Base-by-base conservation (phyloP, 2,797 vertebrate species). In the Geotrypetes seraphini region DNA sequence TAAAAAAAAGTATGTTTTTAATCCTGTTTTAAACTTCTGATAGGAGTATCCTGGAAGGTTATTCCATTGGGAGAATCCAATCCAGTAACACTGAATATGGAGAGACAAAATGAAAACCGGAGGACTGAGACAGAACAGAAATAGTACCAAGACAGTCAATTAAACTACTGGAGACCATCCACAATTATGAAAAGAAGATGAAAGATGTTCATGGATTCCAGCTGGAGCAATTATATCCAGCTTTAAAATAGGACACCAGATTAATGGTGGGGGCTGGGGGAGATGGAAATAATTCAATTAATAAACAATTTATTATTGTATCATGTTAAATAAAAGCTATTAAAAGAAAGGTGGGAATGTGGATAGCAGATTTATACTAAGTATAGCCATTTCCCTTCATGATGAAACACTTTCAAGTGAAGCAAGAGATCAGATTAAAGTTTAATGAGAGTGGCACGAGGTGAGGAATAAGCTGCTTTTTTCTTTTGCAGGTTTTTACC, bases 281-380 rank as follows among this genome's bases (percentile, higher is more conserved):
- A 26, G 13, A 16, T 23, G 16, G n/a, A 31, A 47, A 31, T 0
- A 1, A 65, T 56, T 69, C 53, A 56, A 67, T 72, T 68, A 70
- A 70, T 66, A 61, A 43, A 69, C 72, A 68, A 62, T 73, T 68
- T 49, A 60, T 36, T 48, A 66, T 67, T n/a, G 67, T 50, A 64
- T 50, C 24, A 36, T 59, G 67, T 77, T 65, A 74, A 70, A 63
- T 60, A 72, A 65, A 66, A 71, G 48, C 43, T 50, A 66, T 58
- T 53, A 59, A 54, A 63, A 61, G 55, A 15, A 49, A 67, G 64
- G 59, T 29, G 33, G n/a, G 47, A 19, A 36, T 2, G 32, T 39
- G 49, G 26, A 10, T 17, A 50, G 54, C 56, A 72, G 70, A 71
- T 77, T 63, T 60, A 68, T 23, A 43, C 35, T 44, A 13, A 33